phyloP scores from a whole-genome alignment of 2,113 vertebrate species.

The Alethe diademata region DNA sequence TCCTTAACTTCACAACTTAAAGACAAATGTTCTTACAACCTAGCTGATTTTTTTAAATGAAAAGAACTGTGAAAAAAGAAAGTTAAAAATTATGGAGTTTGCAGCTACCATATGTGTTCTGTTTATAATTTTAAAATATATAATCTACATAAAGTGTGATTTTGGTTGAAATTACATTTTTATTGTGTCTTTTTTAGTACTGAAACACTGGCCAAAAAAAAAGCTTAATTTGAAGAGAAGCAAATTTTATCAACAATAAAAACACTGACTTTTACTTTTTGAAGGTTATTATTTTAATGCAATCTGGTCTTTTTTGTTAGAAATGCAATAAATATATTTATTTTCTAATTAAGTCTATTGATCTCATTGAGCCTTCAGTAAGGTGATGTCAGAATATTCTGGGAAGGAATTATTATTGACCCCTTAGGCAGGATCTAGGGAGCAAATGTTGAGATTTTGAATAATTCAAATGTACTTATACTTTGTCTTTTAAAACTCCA shows the following conservation, averaged over 20 bases:
- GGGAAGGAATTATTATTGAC: not conserved
- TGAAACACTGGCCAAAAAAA: not conserved
- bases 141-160: not conserved
- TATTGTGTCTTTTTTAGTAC: not conserved
- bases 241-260: not conserved
- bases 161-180: slow-evolving; percentile 47
- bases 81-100: not conserved
- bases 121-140: slow-evolving; percentile 22
- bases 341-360: not conserved
- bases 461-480: not conserved
- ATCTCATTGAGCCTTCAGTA: not conserved
- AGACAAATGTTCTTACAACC: not conserved
- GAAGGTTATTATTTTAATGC: not conserved
- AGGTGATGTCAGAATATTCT: not conserved
- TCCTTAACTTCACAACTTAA: not conserved
- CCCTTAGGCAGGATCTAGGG: not conserved
- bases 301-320: not conserved
- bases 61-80: slow-evolving; percentile 21
- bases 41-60: not conserved
- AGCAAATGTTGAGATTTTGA: not conserved
- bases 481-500: not conserved
- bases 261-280: not conserved
- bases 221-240: not conserved
- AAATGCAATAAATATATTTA: not conserved
- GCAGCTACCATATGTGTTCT: not conserved